phyloP scores from a whole-genome alignment of 2,797 vertebrate genomes.

The Falco biarmicus region DNA sequence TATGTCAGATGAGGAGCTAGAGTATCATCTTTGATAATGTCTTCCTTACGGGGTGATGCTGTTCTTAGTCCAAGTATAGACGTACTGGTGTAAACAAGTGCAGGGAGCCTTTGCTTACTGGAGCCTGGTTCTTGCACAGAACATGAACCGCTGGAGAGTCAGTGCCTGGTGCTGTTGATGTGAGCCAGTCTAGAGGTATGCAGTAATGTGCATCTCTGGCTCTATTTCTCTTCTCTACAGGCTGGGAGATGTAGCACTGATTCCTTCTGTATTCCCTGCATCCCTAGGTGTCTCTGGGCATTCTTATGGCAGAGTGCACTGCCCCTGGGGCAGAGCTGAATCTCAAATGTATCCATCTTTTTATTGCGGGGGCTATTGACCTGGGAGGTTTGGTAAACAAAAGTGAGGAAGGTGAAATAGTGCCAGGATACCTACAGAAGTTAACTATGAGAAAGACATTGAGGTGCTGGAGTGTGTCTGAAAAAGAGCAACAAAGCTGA shows the following conservation, averaged over 20 bases:
- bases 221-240: background rate
- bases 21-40: background rate
- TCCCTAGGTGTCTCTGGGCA: background rate
- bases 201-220: background rate
- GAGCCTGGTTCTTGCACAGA: background rate
- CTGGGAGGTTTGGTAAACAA: background rate
- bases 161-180: background rate
- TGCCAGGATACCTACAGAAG: background rate
- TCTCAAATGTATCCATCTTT: background rate
- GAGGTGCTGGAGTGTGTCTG: background rate
- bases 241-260: background rate
- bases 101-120: background rate
- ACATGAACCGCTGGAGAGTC: background rate
- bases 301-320: background rate
- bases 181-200: background rate
- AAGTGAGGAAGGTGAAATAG: background rate
- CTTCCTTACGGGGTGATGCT: background rate
- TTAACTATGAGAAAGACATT: background rate
- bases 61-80: background rate
- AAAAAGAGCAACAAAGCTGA: background rate
- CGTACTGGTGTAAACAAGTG: background rate
- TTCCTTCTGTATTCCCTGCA: background rate
- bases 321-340: background rate
- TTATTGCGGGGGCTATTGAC: background rate
- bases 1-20: background rate